Conservation (phyloP, 2,113 vertebrate genomes). For the Chiloscyllium plagiosum region DNA sequence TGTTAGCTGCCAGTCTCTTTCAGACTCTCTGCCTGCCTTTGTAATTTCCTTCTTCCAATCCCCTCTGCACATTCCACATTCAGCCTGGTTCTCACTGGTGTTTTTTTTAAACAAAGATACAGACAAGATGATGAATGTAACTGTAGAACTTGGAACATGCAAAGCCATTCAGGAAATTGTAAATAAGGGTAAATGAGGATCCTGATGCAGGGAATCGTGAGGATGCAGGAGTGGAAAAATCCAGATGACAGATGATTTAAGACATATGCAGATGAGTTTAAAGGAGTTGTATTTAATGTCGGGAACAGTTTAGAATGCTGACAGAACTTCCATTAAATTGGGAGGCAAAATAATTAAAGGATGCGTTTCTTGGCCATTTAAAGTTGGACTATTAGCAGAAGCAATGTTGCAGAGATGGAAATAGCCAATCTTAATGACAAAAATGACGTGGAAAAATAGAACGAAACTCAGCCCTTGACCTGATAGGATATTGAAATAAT, state of each 20-base stretch:
- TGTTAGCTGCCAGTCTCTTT: too few species aligned
- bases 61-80: too few species aligned
- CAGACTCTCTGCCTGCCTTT: too few species aligned
- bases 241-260: neutral
- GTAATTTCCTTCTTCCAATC: too few species aligned
- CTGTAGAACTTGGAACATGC: neutral
- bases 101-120: neutral
- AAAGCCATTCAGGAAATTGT: neutral
- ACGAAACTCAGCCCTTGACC: neutral
- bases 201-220: neutral
- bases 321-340: neutral
- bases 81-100: too few species aligned
- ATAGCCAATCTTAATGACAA: neutral
- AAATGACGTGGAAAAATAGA: neutral
- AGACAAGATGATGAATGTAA: neutral
- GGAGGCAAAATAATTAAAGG: neutral
- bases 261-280: neutral
- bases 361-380: neutral
- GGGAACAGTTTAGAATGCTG: neutral
- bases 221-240: neutral
- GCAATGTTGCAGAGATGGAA: neutral
- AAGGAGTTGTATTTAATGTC: neutral
- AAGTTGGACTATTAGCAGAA: neutral
- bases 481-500: neutral
- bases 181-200: neutral